Evolutionary conservation across 2,113 vertebrate species (phyloP), one percentile per base, ranked within the genome.

Genomic region (Lonchura striata): DNA sequence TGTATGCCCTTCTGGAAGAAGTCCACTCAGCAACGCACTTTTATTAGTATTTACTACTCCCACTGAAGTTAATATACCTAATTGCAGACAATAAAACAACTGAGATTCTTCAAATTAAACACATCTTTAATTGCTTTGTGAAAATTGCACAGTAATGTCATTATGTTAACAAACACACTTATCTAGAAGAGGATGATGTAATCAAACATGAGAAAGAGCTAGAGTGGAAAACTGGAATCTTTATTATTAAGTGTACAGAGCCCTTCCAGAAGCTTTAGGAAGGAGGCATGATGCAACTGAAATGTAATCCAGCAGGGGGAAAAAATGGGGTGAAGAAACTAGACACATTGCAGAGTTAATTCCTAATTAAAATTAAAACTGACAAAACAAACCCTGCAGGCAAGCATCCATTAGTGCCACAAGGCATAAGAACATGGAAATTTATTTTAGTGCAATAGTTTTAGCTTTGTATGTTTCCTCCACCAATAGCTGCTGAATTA

Each of bases 351-450:
- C 76, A 91, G 72, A 95, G 41, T 91, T 84, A 83, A 66, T 60
- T 86, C 95, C 92, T 94, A 95, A 95, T 97, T 95, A 88, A 86
- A 94, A 93, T 93, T 91, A 88, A 94, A 96, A 64, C 72, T 80
- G 86, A 95, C 90, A 75, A 81, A 97, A 96, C 65, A 96, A 82
- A 90, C 82, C 84, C 95, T 90, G 82, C 75, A 88, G 95, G 86
- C 71, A 89, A 91, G n/a, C 81, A 85, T 93, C 82, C 78, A 83
- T 86, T 92, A 96, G 88, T 85, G 82, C 79, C 88, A 90, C 66
- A 87, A 90, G 95, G 85, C 90, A 89, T 84, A 90, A 91, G 69
- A 95, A 92, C 68, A 84, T 72, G 85, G 81, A 93, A 92, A 95
- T 93, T 72, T 91, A 50, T 90, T 93, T 91, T 31, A 77, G 82